A percentile compares a stretch with the other conserved stretches of the same genome.
Conservation (phyloP, 2,888 invertebrate species). For the Prenolepis imparis region DNA sequence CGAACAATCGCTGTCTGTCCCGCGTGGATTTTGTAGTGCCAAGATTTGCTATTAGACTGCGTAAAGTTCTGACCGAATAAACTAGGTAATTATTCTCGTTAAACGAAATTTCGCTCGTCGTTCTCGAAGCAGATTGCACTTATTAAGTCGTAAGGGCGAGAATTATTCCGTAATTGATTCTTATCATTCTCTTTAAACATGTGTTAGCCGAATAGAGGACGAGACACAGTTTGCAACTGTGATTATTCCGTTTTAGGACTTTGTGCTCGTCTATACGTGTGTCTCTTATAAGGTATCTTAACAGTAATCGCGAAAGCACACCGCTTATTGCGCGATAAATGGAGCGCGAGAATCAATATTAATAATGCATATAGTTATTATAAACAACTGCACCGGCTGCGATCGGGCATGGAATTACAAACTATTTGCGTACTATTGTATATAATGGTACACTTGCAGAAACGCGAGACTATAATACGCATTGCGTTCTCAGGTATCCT, state of each 20-base stretch:
- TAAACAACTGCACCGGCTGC: conserved; percentile 43
- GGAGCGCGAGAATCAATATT: conserved; percentile 52
- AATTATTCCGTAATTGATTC: background rate
- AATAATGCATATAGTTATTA: conserved; percentile 48
- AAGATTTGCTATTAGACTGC: conserved; percentile 24
- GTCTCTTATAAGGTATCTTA: conserved; percentile 12
- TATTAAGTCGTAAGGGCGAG: background rate
- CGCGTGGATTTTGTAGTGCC: conserved; percentile 12
- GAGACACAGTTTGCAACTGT: background rate
- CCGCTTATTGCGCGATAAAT: conserved; percentile 38
- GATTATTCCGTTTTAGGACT: background rate
- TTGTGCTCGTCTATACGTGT: background rate
- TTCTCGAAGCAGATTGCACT: background rate
- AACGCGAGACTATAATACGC: background rate
- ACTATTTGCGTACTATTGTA: background rate
- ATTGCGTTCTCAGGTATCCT: conserved; percentile 24
- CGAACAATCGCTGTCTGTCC: background rate
- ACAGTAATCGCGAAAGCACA: conserved; percentile 26
- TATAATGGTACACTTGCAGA: background rate
- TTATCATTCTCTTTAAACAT: background rate
- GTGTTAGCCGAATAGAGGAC: background rate
- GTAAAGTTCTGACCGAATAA: background rate
- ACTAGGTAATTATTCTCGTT: too few relatives aligned
- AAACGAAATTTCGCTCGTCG: background rate
- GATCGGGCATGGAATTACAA: conserved; percentile 21